phyloP scores from a whole-genome alignment of 35 echinoderm and acorn worm species.

The Apostichopus parvimensis region DNA sequence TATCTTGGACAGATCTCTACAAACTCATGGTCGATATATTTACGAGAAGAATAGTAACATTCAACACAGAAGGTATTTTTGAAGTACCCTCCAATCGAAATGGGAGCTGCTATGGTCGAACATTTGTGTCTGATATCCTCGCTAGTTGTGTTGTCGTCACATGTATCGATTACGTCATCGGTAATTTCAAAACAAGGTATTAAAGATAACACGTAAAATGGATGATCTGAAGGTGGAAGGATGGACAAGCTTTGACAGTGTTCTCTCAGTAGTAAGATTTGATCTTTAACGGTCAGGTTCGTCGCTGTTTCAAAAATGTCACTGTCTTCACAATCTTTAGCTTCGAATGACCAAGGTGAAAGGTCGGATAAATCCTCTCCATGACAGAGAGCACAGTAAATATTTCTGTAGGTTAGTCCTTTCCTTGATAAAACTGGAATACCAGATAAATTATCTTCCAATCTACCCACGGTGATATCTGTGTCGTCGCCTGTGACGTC shows the following conservation, averaged over 20 bases:
- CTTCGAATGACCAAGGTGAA: conserved; percentile 12
- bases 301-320: not conserved
- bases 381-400: conserved; percentile 30
- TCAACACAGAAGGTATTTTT: conserved; percentile 44
- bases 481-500: not conserved
- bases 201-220: not conserved
- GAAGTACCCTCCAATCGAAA: not conserved
- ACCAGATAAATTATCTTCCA: not conserved
- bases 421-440: not conserved
- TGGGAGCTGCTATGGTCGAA: conserved; percentile 5
- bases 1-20: not conserved
- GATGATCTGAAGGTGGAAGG: not conserved
- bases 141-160: not conserved
- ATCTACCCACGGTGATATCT: not conserved
- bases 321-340: conserved; percentile 2
- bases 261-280: not conserved
- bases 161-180: not conserved
- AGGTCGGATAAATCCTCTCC: not conserved
- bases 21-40: not conserved
- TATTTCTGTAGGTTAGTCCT: not conserved
- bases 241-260: not conserved
- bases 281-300: not conserved
- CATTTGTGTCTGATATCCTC: not conserved
- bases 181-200: conserved; percentile 26
- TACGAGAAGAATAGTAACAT: not conserved